These are phyloP conservation scores for Sebastes fasciatus DNA, from an alignment of 2,113 vertebrate species.

Conservation along the genomic window DNA sequence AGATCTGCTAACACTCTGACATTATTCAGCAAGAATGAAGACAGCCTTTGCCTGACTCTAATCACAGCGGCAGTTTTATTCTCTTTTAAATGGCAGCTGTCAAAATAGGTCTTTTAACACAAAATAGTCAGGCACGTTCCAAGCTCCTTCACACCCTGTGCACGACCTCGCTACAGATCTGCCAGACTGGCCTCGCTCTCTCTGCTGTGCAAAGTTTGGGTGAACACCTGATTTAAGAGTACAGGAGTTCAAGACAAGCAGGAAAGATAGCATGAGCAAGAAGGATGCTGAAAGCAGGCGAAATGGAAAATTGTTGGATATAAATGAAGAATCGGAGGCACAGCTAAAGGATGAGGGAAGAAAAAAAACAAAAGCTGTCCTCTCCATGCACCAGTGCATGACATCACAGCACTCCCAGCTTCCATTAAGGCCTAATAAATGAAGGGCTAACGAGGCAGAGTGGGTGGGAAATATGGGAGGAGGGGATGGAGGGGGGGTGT, in stretches of 20 bases:
- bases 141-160: slow-evolving; percentile 48
- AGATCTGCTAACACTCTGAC: slow-evolving; percentile 81
- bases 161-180: slow-evolving; percentile 62
- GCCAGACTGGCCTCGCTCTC: slow-evolving; percentile 36
- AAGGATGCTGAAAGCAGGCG: slow-evolving; percentile 22
- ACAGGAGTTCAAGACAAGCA: slow-evolving; percentile 32
- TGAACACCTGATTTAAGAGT: slow-evolving; percentile 30
- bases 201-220: slow-evolving; percentile 23
- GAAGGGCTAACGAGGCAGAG: slow-evolving; percentile 83
- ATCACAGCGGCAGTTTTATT: slow-evolving; percentile 77
- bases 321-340: slow-evolving; percentile 35
- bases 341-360: slow-evolving; percentile 43
- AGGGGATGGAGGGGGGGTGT: slow-evolving; percentile 41
- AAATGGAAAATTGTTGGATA: slow-evolving; percentile 51
- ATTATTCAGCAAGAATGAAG: slow-evolving; percentile 77
- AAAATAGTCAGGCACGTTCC: slow-evolving; percentile 57
- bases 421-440: slow-evolving; percentile 88
- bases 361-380: slow-evolving; percentile 65
- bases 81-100: slow-evolving; percentile 84
- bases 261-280: slow-evolving; percentile 1
- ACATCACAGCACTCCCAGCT: slow-evolving; percentile 83
- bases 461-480: slow-evolving; percentile 76
- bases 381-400: slow-evolving; percentile 77
- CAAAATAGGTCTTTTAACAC: slow-evolving; percentile 78
- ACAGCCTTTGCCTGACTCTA: slow-evolving; percentile 75